phyloP scores from a whole-genome alignment of 2,888 invertebrate species.

The Ellobium chinense region DNA sequence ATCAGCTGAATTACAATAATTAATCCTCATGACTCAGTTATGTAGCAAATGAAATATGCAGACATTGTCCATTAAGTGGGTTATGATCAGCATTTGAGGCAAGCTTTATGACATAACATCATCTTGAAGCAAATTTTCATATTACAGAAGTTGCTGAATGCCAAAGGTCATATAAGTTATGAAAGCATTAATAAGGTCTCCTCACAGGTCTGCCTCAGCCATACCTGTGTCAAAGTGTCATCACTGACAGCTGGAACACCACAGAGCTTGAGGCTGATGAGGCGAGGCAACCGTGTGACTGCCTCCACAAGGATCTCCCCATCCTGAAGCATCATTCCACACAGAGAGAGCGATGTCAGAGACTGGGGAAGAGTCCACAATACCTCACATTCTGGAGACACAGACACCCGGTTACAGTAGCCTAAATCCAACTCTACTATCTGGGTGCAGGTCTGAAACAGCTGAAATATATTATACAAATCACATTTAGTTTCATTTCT shows the following conservation, averaged over 20 bases:
- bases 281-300: constrained; percentile 61
- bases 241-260: constrained; percentile 73
- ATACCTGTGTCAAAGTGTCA: constrained; percentile 68
- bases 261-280: constrained; percentile 66
- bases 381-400: constrained; percentile 59
- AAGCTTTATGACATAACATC: too few relatives aligned
- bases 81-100: background rate
- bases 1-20: too few relatives aligned
- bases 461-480: constrained; percentile 60
- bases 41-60: too few relatives aligned
- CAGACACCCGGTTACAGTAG: constrained; percentile 67
- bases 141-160: too few relatives aligned
- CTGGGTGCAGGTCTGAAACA: constrained; percentile 67
- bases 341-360: constrained; percentile 68
- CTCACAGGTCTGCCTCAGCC: background rate
- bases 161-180: too few relatives aligned
- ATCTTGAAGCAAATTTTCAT: too few relatives aligned
- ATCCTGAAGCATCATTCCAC: constrained; percentile 69
- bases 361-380: constrained; percentile 69
- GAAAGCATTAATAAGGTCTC: background rate
- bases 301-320: constrained; percentile 67
- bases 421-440: constrained; percentile 70
- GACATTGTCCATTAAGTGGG: too few relatives aligned
- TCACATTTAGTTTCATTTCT: too few relatives aligned
- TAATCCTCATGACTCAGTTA: too few relatives aligned